These are phyloP conservation scores for Argyra leucocephala DNA, from an alignment of 2,888 invertebrate genomes.

Conservation along the genomic window DNA sequence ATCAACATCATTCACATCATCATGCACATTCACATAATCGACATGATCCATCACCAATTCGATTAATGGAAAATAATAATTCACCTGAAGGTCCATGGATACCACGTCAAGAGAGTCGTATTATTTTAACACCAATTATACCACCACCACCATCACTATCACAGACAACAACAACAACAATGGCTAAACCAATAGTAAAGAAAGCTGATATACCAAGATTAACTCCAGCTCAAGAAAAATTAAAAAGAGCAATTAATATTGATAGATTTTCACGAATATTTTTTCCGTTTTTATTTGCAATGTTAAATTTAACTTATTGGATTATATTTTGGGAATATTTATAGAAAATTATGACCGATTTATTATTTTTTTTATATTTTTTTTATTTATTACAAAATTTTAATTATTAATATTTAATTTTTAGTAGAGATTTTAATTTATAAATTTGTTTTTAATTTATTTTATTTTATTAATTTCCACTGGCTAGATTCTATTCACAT, in stretches of 20 bases:
- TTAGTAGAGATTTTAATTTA: background rate
- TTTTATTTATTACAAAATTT: background rate
- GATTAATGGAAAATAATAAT: slow-evolving; percentile 22
- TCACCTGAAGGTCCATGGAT: slow-evolving; percentile 41
- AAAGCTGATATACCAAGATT: slow-evolving; percentile 42
- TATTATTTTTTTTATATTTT: background rate
- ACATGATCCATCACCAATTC: slow-evolving; percentile 35
- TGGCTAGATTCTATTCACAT: too few relatives aligned
- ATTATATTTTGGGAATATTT: slow-evolving; percentile 63
- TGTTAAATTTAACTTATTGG: slow-evolving; percentile 63
- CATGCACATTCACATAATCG: slow-evolving; percentile 22
- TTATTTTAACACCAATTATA: slow-evolving; percentile 37
- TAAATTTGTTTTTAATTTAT: too few relatives aligned
- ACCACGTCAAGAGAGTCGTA: slow-evolving; percentile 41
- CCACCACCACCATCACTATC: slow-evolving; percentile 39
- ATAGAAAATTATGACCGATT: slow-evolving; percentile 36
- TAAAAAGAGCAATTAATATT: slow-evolving; percentile 58
- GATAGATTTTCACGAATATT: slow-evolving; percentile 61
- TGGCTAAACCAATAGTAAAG: slow-evolving; percentile 32
- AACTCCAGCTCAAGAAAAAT: slow-evolving; percentile 51
- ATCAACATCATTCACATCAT: slow-evolving; percentile 3
- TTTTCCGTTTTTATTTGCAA: slow-evolving; percentile 59
- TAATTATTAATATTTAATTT: background rate
- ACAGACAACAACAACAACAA: slow-evolving; percentile 29
- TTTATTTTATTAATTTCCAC: too few relatives aligned